Base-by-base conservation (phyloP, 1,140 invertebrate species). In the Drosophila rufa region DNA sequence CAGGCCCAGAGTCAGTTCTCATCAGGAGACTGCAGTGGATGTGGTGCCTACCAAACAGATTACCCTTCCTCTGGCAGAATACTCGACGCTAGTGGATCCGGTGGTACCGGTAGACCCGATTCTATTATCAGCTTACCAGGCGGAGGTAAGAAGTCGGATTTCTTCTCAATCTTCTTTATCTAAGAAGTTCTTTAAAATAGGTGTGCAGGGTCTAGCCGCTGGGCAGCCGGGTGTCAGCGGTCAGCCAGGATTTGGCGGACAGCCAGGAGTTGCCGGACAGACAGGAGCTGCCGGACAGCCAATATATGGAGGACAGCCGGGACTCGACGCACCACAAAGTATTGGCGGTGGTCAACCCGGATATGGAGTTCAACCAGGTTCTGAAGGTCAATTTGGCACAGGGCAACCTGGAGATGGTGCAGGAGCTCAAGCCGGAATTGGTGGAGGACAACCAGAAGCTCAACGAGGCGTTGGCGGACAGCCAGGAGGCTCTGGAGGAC, bases 1-100 rank as follows among this genome's bases (percentile, higher is more conserved):
- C 96, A 96, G 94, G 96, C 96, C 1, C 96, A 97, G 93, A 97
- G 96, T 93, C 95, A 95, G 89, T 94, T 94, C 42, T 93, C 94
- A 47, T 94, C 93, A 30, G 94, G 94, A 57, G 94, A 94, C 43
- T 94, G 92, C 62, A 94, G 93, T 53, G 94, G 94, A 91, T 83
- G 78, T 50, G 27, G 61, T 22, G 65, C 67, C 17, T 82, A 69
- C 55, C 75, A 64, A 36, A 58, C 70, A 9, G 78, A 69, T 8
- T 80, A 80, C 40, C 46, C 62, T 12, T 42, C 75, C 2, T 36
- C 73, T 30, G 73, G 70, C 8, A 69, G 82, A 42, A 22, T 65
- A 33, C 19, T 67, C 0, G 64, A 62, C 57, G 78, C 68, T n/a
- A 61, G 55, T 40, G 46, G 57, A 33, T 12, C 47, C 3, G 58